Conservation (phyloP, 2,797 vertebrate species). For the Sphenodon punctatus region DNA sequence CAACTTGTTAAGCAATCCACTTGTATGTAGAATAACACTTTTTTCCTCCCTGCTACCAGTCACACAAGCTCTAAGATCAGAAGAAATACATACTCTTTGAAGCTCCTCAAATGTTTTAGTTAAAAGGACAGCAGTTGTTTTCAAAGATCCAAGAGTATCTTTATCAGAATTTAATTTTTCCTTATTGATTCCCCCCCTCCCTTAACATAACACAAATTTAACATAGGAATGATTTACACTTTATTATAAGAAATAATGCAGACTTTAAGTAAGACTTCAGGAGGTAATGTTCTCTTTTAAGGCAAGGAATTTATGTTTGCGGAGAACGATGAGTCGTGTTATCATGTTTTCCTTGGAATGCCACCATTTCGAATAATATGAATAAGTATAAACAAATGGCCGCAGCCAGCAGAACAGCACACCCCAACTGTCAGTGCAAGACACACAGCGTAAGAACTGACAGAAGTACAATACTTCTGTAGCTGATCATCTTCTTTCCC, state of each 20-base stretch:
- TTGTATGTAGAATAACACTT: constrained; percentile 83
- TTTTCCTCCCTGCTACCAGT: constrained; percentile 79
- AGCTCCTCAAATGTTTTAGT: constrained; percentile 84
- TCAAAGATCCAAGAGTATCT: constrained; percentile 81
- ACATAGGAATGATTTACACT: constrained; percentile 73
- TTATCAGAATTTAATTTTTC: constrained; percentile 83
- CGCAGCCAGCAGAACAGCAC: background rate
- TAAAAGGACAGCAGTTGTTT: constrained; percentile 84
- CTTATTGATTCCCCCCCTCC: constrained; percentile 73
- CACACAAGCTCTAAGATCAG: constrained; percentile 82
- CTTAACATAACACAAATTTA: constrained; percentile 73
- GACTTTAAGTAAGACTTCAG: constrained; percentile 59
- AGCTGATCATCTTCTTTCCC: background rate
- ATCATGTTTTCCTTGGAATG: constrained; percentile 38
- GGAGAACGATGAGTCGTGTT: constrained; percentile 35
- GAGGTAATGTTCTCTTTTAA: constrained; percentile 56
- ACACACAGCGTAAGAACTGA: background rate
- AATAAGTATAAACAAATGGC: accelerated
- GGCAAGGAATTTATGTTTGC: constrained; percentile 42
- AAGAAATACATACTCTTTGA: constrained; percentile 84
- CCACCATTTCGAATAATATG: background rate
- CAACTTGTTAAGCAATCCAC: constrained; percentile 86
- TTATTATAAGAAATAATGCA: constrained; percentile 75
- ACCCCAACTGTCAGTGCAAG: constrained; percentile 5
- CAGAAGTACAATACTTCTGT: constrained; percentile 1